Evolutionary conservation across 1,140 invertebrate species (phyloP).

Genomic region (Caenorhabditis briggsae): DNA sequence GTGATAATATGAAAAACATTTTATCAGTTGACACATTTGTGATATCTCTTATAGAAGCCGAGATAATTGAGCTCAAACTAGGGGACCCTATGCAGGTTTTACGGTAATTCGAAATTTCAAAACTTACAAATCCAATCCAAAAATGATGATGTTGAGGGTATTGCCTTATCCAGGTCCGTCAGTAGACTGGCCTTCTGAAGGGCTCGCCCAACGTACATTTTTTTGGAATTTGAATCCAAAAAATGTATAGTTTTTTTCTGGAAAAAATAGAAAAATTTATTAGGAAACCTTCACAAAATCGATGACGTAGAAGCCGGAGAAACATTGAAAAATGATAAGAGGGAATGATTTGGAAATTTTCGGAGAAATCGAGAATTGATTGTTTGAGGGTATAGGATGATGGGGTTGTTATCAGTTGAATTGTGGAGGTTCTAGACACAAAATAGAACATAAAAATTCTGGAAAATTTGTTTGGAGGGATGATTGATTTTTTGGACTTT

Average conservation of each 20-base stretch:
- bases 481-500: constrained; percentile 18
- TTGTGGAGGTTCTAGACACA: background rate
- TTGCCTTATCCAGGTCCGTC: background rate
- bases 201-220: too few species aligned
- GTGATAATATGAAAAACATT: too few species aligned
- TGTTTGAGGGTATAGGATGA: too few species aligned
- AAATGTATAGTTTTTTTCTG: background rate
- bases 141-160: constrained; percentile 40
- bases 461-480: background rate
- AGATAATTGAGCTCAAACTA: too few species aligned
- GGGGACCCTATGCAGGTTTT: too few species aligned
- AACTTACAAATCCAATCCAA: constrained; percentile 36
- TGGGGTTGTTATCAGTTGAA: background rate
- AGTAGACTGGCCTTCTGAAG: too few species aligned
- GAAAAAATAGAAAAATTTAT: background rate
- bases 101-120: too few species aligned
- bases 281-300: too few species aligned
- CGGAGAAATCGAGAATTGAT: too few species aligned
- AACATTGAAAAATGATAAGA: background rate
- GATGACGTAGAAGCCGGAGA: constrained; percentile 3
- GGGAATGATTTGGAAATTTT: background rate
- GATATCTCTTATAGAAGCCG: too few species aligned
- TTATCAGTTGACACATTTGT: too few species aligned
- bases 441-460: background rate
- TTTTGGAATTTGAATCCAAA: background rate